Evolutionary conservation across 2,888 invertebrate genomes (phyloP), one percentile per base, ranked within the genome.

Genomic region (Sesia bembeciformis): DNA sequence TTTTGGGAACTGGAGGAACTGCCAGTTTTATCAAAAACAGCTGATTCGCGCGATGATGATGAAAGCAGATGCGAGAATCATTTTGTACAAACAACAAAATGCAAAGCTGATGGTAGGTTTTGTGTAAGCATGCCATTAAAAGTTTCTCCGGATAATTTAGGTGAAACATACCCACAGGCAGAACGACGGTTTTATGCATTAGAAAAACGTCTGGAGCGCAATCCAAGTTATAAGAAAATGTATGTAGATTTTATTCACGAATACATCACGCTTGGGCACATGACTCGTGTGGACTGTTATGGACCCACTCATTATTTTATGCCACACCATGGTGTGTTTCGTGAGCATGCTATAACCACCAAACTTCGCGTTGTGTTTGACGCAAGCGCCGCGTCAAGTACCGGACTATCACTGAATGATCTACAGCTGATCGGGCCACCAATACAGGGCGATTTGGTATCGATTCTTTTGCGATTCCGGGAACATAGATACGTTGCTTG

Each of bases 401-500:
- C 58, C 3, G 58, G 57, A n/a, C 39, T 39, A 3, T 59, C 60
- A 39, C 50, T 64, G 5, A 67, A 67, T 55, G 62, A 63, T 23
- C n/a, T 60, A 4, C 59, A 62, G 39, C 4, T 61, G 49, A 54
- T 62, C 0, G 65, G 64, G 1, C 62, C 63, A 4, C 46, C 59
- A 40, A 52, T 67, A 6, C 64, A 67, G 49, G 58, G 60, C 23
- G 59, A 62, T 58, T 38, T 66, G 54, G 55, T 64, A 56, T 51
- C 62, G 3, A 64, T 68, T 40, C 42, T 66, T 8, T 49, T 64
- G n/a, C 54, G 63, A 7, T 66, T 66, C 53, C 40, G 65, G 8
- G 53, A 57, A 39, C 53, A 65, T 53, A 53, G 43, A 39, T 56
- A 62, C 39, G 58, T 57, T 3, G 61, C 66, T 4, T 65, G 62